These are phyloP conservation scores for Calypte anna DNA, from an alignment of 2,113 vertebrate genomes.

Conservation along the genomic window DNA sequence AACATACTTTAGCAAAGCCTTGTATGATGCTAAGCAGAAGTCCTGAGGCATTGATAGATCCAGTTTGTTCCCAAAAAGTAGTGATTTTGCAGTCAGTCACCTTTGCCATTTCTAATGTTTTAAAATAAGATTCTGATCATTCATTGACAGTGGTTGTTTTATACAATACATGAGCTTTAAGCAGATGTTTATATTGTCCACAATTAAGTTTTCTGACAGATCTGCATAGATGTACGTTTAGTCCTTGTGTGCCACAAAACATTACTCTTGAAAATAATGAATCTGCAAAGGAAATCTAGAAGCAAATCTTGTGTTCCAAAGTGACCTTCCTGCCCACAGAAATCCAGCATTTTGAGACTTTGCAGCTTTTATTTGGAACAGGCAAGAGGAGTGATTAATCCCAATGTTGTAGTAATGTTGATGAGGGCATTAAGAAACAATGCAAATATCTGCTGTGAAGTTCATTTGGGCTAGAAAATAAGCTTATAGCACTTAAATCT, in stretches of 20 bases:
- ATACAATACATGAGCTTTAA: constrained; percentile 69
- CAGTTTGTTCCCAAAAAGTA: background rate
- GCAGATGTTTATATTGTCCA: constrained; percentile 76
- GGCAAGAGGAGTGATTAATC: constrained; percentile 22
- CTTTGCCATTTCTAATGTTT: constrained; percentile 72
- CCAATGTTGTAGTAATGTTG: background rate
- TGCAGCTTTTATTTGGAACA: constrained; percentile 47
- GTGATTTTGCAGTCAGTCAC: constrained; percentile 75
- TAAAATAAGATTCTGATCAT: constrained; percentile 73
- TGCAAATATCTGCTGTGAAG: constrained; percentile 78
- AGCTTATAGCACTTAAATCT: constrained; percentile 69
- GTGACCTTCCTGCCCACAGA: constrained; percentile 7
- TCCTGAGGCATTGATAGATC: background rate
- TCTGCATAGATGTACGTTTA: background rate
- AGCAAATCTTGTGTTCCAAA: background rate
- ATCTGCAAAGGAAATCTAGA: constrained; percentile 6
- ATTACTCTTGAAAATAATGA: background rate
- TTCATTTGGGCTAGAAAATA: constrained; percentile 73
- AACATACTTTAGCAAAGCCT: background rate
- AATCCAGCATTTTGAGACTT: constrained; percentile 31
- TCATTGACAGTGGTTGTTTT: constrained; percentile 75
- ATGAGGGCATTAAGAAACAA: constrained; percentile 53
- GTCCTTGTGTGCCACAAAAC: background rate
- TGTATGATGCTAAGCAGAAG: background rate
- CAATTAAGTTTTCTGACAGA: constrained; percentile 14